These are phyloP conservation scores for Nesidiocoris tenuis DNA, from an alignment of 2,888 invertebrate species.

Conservation along the genomic window DNA sequence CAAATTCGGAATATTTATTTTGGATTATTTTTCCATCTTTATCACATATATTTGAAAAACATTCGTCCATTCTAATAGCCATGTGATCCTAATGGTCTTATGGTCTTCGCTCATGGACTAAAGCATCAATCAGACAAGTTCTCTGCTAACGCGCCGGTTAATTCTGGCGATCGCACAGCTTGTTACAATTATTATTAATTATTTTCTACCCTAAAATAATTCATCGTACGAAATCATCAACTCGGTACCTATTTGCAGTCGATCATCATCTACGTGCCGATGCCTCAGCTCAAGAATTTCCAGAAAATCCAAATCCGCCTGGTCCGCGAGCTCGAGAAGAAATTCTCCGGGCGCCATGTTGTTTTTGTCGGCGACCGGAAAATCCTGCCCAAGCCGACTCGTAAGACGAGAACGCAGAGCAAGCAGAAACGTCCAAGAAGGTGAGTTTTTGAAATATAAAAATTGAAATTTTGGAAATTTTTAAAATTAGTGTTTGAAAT, in stretches of 20 bases:
- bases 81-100: neutral
- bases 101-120: neutral
- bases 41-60: too few relatives aligned
- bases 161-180: neutral
- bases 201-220: too few relatives aligned
- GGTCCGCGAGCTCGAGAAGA: conserved; percentile 98
- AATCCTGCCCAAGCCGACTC: conserved; percentile 95
- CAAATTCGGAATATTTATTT: too few relatives aligned
- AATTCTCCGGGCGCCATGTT: conserved; percentile 98
- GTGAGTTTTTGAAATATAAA: too few relatives aligned
- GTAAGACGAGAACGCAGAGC: conserved; percentile 78
- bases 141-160: neutral
- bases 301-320: conserved; percentile 96
- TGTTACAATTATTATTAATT: neutral
- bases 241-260: too few relatives aligned
- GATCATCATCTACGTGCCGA: conserved; percentile 97
- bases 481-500: too few relatives aligned
- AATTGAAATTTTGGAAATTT: too few relatives aligned
- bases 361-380: conserved; percentile 97
- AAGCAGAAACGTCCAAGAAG: conserved; percentile 75
- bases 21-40: too few relatives aligned
- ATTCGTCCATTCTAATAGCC: neutral
- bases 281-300: conserved; percentile 95
- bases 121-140: neutral
- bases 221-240: too few relatives aligned